A percentile compares a stretch with the other conserved stretches of the same genome.
phyloP scores from a whole-genome alignment of 2,113 vertebrate genomes.

The Columba livia region DNA sequence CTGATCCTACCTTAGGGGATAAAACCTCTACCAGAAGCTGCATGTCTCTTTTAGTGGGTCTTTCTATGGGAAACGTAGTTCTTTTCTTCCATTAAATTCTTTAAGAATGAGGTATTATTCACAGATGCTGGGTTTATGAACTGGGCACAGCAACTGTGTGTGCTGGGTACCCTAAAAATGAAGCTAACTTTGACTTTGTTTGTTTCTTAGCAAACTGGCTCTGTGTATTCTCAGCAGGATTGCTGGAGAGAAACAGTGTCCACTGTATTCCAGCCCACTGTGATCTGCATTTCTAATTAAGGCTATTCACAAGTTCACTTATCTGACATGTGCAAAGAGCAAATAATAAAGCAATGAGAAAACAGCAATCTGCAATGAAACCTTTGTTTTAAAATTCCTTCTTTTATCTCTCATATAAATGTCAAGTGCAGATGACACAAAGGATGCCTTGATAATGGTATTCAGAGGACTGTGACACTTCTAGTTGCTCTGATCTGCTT shows the following conservation, averaged over 20 bases:
- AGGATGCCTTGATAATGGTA: neutral
- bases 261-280: neutral
- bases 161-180: neutral
- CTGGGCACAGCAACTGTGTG: neutral
- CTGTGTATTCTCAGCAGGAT: neutral
- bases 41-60: neutral
- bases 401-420: conserved; percentile 10
- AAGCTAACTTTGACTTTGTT: neutral
- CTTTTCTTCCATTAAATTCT: neutral
- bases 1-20: neutral
- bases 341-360: conserved; percentile 24
- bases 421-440: neutral
- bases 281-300: conserved; percentile 69
- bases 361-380: neutral
- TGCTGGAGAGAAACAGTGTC: conserved; percentile 11
- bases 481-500: neutral
- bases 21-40: neutral
- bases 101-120: conserved; percentile 13
- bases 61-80: neutral
- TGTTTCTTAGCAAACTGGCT: neutral
- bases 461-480: neutral
- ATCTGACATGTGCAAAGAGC: conserved; percentile 51
- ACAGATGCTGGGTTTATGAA: neutral
- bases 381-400: conserved; percentile 49
- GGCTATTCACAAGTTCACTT: conserved; percentile 28